These are phyloP conservation scores for Melierax canorus DNA, from an alignment of 2,113 vertebrate species.

Conservation along the genomic window DNA sequence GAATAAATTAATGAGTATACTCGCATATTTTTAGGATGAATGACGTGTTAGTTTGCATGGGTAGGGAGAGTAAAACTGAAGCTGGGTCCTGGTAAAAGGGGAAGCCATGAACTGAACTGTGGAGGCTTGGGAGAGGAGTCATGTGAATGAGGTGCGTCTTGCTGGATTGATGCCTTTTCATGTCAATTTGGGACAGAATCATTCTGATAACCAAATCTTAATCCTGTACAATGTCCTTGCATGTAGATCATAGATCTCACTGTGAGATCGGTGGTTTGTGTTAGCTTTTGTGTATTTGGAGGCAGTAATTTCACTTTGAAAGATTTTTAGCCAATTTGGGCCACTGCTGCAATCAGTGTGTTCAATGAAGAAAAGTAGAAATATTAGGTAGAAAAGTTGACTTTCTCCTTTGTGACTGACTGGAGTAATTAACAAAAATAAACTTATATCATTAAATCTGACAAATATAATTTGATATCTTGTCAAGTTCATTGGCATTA, in stretches of 20 bases:
- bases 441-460: not conserved
- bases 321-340: not conserved
- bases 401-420: not conserved
- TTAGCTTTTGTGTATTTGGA: not conserved
- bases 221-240: not conserved
- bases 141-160: rapidly evolving
- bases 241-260: not conserved
- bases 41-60: not conserved
- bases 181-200: not conserved
- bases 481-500: not conserved
- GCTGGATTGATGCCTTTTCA: not conserved
- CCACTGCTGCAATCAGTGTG: rapidly evolving
- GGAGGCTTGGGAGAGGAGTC: not conserved
- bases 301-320: not conserved
- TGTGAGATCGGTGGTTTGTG: rapidly evolving
- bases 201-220: not conserved
- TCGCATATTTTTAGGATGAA: not conserved
- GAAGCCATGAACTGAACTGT: not conserved
- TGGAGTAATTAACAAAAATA: not conserved
- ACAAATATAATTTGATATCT: not conserved
- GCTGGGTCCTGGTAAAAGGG: not conserved
- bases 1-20: not conserved
- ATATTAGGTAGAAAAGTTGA: not conserved
- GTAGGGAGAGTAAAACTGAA: not conserved
- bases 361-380: not conserved